phyloP scores from a whole-genome alignment of 2,113 vertebrate genomes.

The Suricata suricatta region DNA sequence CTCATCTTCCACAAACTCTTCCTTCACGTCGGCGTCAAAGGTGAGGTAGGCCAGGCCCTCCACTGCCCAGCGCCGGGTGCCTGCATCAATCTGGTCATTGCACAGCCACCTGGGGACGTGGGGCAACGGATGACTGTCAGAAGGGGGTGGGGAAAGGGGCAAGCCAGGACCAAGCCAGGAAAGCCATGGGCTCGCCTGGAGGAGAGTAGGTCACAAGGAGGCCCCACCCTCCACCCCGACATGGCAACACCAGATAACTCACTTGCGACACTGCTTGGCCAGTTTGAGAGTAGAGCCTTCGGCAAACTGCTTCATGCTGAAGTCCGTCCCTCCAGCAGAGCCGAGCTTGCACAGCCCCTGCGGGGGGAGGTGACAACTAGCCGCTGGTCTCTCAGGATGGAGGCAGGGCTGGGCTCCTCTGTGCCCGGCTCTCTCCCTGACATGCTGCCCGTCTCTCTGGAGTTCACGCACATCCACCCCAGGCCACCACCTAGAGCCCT shows the following conservation, averaged over 20 bases:
- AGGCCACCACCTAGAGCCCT: neutral
- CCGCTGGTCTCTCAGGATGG: accelerated
- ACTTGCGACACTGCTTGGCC: conserved; percentile 99
- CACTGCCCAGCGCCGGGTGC: conserved; percentile 95
- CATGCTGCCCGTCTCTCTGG: neutral
- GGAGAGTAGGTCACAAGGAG: neutral
- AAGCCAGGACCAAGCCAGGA: neutral
- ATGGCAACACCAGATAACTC: conserved; percentile 62
- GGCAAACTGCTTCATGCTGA: conserved; percentile 99
- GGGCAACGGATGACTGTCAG: accelerated
- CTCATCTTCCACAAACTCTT: conserved; percentile 94
- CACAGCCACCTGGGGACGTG: conserved; percentile 92
- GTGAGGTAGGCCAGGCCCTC: conserved; percentile 99
- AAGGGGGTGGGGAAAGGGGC: accelerated
- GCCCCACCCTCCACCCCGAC: accelerated
- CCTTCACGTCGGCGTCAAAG: conserved; percentile 97
- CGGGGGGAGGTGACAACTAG: neutral
- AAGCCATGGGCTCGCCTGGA: neutral
- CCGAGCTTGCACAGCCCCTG: conserved; percentile 98
- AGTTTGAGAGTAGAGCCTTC: conserved; percentile 97
- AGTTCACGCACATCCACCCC: neutral
- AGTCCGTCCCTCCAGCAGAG: conserved; percentile 96
- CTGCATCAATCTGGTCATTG: conserved; percentile 89
- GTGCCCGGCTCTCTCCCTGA: neutral
- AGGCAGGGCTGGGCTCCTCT: neutral